These are phyloP conservation scores for Apodemia mormo DNA, from an alignment of 2,888 invertebrate species.

Conservation along the genomic window DNA sequence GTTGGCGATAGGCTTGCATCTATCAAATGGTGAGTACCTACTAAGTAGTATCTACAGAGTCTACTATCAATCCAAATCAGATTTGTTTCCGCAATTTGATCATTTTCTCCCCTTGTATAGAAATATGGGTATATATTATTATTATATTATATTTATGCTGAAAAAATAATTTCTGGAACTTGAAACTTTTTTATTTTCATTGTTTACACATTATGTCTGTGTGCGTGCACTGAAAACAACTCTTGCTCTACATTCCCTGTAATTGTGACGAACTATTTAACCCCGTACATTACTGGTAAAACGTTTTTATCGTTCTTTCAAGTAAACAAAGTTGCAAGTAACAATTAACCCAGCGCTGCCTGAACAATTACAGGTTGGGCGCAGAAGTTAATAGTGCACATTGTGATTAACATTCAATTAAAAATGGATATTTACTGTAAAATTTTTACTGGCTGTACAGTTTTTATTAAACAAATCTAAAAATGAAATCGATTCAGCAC, in stretches of 20 bases:
- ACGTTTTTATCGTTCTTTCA: background rate
- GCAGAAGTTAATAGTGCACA: slow-evolving; percentile 28
- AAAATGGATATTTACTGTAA: background rate
- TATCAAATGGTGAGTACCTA: too few relatives aligned
- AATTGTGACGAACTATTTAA: slow-evolving; percentile 16
- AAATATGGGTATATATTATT: too few relatives aligned
- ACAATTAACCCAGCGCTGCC: slow-evolving; percentile 35
- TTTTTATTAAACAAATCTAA: background rate
- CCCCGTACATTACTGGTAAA: slow-evolving; percentile 10
- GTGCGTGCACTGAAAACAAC: background rate
- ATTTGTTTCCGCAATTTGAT: too few relatives aligned
- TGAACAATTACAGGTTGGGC: slow-evolving; percentile 36
- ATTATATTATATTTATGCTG: too few relatives aligned
- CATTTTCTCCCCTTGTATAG: too few relatives aligned
- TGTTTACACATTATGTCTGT: background rate
- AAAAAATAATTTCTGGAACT: background rate
- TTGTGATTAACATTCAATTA: background rate
- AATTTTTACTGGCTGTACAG: background rate
- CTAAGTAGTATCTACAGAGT: too few relatives aligned
- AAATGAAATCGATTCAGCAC: too few relatives aligned
- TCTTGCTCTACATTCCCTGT: background rate
- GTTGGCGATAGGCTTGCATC: too few relatives aligned
- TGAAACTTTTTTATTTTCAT: background rate
- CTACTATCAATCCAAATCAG: too few relatives aligned
- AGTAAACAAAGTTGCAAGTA: slow-evolving; percentile 38